Percentiles rank a stretch among this genome's conserved stretches.
phyloP scores from a whole-genome alignment of 2,113 vertebrate species.

The Polypterus bichir region DNA sequence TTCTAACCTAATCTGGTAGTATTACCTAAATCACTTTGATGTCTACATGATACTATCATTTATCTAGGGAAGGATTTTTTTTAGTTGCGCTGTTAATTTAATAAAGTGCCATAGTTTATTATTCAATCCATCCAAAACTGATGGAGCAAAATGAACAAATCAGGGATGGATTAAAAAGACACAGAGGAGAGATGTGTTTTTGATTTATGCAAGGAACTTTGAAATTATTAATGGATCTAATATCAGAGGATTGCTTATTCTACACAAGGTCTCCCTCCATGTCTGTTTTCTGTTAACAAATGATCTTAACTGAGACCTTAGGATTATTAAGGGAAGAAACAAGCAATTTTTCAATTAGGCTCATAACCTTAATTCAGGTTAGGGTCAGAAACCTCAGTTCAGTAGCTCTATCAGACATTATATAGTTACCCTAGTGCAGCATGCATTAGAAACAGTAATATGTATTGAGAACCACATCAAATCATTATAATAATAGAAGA shows the following conservation, averaged over 20 bases:
- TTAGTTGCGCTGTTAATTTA: neutral
- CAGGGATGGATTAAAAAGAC: too few relatives aligned
- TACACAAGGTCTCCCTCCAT: neutral
- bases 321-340: neutral
- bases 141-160: too few relatives aligned
- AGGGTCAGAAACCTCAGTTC: neutral
- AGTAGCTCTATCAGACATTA: neutral
- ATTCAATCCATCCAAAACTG: neutral
- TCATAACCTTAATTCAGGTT: neutral
- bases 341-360: neutral
- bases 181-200: neutral
- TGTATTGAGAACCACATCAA: neutral
- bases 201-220: neutral
- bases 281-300: neutral
- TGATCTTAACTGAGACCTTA: neutral
- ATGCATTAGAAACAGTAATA: neutral
- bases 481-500: too few relatives aligned
- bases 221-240: conserved; percentile 1
- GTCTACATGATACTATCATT: neutral
- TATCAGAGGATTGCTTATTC: neutral
- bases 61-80: neutral
- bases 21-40: neutral
- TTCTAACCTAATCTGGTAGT: neutral
- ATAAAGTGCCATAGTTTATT: neutral
- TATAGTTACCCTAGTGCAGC: neutral